These are phyloP conservation scores for Silurus asotus DNA, from an alignment of 2,113 vertebrate species.

Conservation along the genomic window DNA sequence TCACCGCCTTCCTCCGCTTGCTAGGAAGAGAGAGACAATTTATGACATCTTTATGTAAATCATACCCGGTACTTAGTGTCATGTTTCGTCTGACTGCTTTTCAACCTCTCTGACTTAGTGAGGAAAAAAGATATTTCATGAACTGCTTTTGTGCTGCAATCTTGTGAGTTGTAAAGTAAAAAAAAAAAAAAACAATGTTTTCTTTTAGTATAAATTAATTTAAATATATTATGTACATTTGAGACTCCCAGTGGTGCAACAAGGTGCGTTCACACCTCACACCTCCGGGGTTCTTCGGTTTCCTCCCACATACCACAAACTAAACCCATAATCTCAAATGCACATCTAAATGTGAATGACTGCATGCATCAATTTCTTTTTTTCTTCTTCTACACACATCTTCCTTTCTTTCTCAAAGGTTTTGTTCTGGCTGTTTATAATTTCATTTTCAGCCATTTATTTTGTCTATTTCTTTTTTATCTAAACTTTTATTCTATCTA, in stretches of 20 bases:
- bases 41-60: constrained; percentile 41
- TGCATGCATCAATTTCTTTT: background rate
- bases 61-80: constrained; percentile 15
- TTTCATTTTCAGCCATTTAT: background rate
- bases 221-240: background rate
- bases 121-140: background rate
- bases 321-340: too few relatives aligned
- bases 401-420: background rate
- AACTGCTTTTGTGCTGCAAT: too few relatives aligned
- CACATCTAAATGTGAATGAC: background rate
- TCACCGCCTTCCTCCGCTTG: constrained; percentile 19
- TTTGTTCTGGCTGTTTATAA: background rate
- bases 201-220: background rate
- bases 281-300: background rate
- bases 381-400: background rate
- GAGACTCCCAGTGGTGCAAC: background rate
- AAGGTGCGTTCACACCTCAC: background rate
- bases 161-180: background rate
- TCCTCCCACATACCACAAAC: background rate
- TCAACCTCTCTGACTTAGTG: background rate
- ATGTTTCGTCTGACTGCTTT: background rate
- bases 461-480: too few relatives aligned
- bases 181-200: background rate
- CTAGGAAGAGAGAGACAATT: constrained; percentile 29
- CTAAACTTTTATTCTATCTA: too few relatives aligned